Base-by-base conservation (phyloP, 1,140 invertebrate species). In the Hyphantria cunea region DNA sequence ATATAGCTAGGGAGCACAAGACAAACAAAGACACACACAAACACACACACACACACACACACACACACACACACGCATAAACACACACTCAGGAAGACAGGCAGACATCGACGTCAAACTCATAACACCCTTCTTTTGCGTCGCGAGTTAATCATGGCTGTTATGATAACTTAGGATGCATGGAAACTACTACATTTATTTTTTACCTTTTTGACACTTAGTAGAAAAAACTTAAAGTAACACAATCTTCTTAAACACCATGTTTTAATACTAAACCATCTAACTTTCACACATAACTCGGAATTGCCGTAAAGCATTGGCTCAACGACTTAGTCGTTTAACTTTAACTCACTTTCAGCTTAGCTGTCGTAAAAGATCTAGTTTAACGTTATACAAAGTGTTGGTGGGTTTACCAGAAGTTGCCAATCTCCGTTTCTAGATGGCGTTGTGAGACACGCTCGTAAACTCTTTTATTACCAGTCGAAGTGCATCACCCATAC, bases 311-410 rank as follows among this genome's bases (percentile, higher is more conserved):
- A 72, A 78, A 73, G 42, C 55, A 56, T 73, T 62, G 47, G 52
- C 70, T 68, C 74, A 80, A 85, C 73, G 72, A 78, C 73, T 47
- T 33, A 64, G 66, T 72, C 76, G 83, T 79, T 84, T 82, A 78
- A 80, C 73, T 82, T 82, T 84, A 80, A 86, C 78, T 83, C 74
- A 74, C 79, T 77, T 69, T 63, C 56, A 74, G 74, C 72, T 80
- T 73, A 70, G 58, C 50, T 41, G 50, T 67, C 41, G 69, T 82
- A 83, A 85, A 82, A 76, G 64, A 70, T 74, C 63, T 70, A 72
- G 66, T 75, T 71, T 72, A 72, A 58, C 59, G 64, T 63, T 60
- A 52, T 73, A 52, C 60, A 73, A 59, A 54, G 56, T 45, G 67
- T 65, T 44, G 56, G 55, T 14, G 32, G 42, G 6, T 47, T 54